Base-by-base conservation (phyloP, 2,888 invertebrate genomes). In the Nowickia ferox region DNA sequence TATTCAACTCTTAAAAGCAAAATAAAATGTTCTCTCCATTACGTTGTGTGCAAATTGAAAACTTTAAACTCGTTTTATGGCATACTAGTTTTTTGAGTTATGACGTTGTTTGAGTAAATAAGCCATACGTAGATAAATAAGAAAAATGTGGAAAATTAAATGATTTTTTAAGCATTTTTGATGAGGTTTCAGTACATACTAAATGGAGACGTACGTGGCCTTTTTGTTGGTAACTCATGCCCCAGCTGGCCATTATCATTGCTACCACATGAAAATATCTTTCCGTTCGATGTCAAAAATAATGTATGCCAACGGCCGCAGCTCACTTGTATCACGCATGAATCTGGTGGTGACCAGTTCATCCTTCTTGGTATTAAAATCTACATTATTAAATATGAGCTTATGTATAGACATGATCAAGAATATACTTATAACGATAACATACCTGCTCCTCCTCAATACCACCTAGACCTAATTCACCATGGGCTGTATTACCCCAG, bases 191-290 rank as follows among this genome's bases (percentile, higher is more conserved):
- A 87, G 91, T 93, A 94, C 94, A 94, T 94, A 94, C 94, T 93
- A 94, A 94, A 94, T 90, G 91, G 87, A 90, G 94, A 95, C 95
- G 94, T 94, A 95, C 95, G 95, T 93, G 95, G 94, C 93, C 95
- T 93, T 94, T 95, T 95, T 90, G 94, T 94, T 59, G 95, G 93
- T 89, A 94, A 93, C 46, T 94, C 94, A 90, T 96, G 96, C 8
- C 98, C 99, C 75, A 99, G 94, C 92, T 99, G 99, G 1, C 98
- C 97, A 89, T 95, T 95, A 90, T 98, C 98, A 94, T 99, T 99
- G 91, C 95, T 96, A 1, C 99, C 99, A 94, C 98, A 98, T 2
- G 98, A 96, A 93, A 95, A 98, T 9, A 98, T 94, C 89, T 96
- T 94, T 11, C 98, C 98, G 90, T 95, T 95, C 82, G 94, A 93